Base-by-base conservation (phyloP, 2,113 vertebrate species). In the Tinamus guttatus region DNA sequence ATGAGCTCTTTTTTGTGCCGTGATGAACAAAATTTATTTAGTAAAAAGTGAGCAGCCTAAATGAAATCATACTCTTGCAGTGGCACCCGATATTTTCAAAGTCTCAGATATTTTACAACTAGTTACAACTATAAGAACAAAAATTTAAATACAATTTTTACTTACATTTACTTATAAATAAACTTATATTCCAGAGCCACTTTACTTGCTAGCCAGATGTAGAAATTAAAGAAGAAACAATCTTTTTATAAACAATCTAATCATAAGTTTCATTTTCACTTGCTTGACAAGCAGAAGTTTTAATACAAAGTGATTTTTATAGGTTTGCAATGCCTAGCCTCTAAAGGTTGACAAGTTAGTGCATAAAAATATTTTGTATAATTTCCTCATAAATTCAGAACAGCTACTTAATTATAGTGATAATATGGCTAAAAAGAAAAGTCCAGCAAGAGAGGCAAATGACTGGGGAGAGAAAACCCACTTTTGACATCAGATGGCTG, bases 401-500 rank as follows among this genome's bases (percentile, higher is more conserved):
- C 8, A 41, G 3, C 1, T 76, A 30, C 15, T 32, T 81, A 3
- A 62, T 58, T 74, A 51, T 70, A 2, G 49, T 76, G 4, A 27
- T 70, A 36, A 19, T 6, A 58, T 67, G 58, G 8, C 3, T 86
- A n/a, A 70, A 67, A 62, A 1, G 28, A 54, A 93, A 74, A 43
- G 8, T 58, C 54, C 16, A 32, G 22, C 7, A 2, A 80, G 8
- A 5, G 34, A 68, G 19, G 34, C 11, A 83, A 51, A 52, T 45
- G 40, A 63, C 8, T 1, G 0, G 2, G 5, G 3, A 49, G 5
- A 12, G 7, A 63, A 2, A 63, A 65, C 0, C 3, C 38, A 34
- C n/a, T 2, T 17, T 17, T 76, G 7, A 7, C 24, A 49, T 49
- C 30, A 89, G 24, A 59, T 41, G 89, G 4, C 14, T 58, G 9